Conservation (phyloP, 1,140 invertebrate genomes). For the Pogonognathellus flavescens region DNA sequence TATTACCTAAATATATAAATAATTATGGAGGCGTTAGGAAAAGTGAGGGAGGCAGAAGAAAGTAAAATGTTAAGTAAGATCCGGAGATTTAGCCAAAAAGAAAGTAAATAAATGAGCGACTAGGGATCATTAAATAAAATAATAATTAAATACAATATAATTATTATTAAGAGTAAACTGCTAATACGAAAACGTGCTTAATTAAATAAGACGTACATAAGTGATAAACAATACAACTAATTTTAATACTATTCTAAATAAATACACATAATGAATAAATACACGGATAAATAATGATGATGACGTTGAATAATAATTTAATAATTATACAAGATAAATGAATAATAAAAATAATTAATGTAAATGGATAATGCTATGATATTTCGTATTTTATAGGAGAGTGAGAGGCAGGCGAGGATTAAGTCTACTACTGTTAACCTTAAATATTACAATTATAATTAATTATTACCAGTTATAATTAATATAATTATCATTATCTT, state of each 20-base stretch:
- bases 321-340: background rate
- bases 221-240: conserved; percentile 45
- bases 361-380: conserved; percentile 21
- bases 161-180: background rate
- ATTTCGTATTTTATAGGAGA: conserved; percentile 42
- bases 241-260: conserved; percentile 33
- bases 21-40: background rate
- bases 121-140: conserved; percentile 28
- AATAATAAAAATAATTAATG: background rate
- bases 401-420: conserved; percentile 26
- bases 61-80: too few species aligned
- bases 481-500: background rate
- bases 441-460: conserved; percentile 7
- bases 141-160: too few species aligned
- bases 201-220: conserved; percentile 41
- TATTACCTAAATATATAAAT: background rate
- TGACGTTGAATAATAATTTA: background rate
- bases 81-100: conserved; percentile 2
- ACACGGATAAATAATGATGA: background rate
- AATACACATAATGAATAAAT: conserved; percentile 5
- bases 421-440: conserved; percentile 16
- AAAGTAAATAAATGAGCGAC: conserved; percentile 36
- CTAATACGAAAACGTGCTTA: conserved; percentile 34
- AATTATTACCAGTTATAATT: conserved; percentile 7
- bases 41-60: too few species aligned